These are phyloP conservation scores for Corythaixoides concolor DNA, from an alignment of 2,113 vertebrate genomes.

Conservation along the genomic window DNA sequence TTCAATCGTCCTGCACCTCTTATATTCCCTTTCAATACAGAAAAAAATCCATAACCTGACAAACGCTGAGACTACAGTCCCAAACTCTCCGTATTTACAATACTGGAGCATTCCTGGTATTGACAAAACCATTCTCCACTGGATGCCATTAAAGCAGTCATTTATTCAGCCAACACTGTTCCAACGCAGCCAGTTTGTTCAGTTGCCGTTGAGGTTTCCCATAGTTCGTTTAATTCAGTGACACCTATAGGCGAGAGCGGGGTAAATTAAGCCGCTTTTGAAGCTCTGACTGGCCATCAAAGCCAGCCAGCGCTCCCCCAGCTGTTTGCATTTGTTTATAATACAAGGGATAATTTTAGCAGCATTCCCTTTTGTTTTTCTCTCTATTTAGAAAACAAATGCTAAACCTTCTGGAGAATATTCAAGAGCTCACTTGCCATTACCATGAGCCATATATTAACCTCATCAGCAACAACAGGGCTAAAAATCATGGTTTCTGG, in stretches of 20 bases:
- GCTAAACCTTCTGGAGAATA: background rate
- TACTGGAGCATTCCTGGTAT: background rate
- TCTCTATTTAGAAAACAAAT: background rate
- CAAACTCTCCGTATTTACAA: slow-evolving; percentile 12
- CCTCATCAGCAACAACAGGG: background rate
- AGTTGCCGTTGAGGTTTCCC: background rate
- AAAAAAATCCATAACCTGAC: background rate
- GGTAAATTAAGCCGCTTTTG: background rate
- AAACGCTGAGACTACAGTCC: background rate
- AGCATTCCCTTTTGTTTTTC: background rate
- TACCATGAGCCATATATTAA: background rate
- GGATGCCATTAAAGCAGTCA: background rate
- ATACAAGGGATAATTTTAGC: background rate
- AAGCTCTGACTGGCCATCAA: background rate
- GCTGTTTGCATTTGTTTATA: background rate
- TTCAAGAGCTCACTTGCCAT: background rate
- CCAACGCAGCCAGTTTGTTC: background rate
- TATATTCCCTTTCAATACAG: background rate
- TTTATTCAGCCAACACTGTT: background rate
- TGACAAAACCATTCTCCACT: slow-evolving; percentile 10
- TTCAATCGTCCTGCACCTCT: background rate
- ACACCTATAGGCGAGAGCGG: background rate
- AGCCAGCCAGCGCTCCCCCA: background rate
- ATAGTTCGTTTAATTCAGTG: background rate
- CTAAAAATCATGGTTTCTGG: background rate